Evolutionary conservation across 1,140 invertebrate genomes (phyloP).

Genomic region (Zaprionus taronus): DNA sequence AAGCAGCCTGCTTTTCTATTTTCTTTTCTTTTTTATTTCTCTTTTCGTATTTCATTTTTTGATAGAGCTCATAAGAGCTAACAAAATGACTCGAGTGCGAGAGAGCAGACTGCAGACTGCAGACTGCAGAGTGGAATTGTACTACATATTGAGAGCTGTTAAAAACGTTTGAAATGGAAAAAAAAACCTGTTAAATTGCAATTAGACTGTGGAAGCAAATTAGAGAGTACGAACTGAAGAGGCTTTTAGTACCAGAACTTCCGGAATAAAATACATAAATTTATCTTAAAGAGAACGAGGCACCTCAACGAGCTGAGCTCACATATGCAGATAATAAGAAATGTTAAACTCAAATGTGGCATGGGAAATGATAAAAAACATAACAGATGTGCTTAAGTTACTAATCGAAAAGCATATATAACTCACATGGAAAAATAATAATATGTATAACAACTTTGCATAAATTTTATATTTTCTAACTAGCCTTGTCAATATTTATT

Average conservation of each 20-base stretch:
- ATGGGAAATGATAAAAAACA: not conserved
- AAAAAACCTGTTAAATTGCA: slow-evolving; percentile 48
- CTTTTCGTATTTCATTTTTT: slow-evolving; percentile 9
- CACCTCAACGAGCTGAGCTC: slow-evolving; percentile 5
- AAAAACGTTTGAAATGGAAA: slow-evolving; percentile 23
- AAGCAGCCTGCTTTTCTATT: slow-evolving; percentile 41
- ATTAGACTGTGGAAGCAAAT: slow-evolving; percentile 32
- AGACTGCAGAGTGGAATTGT: not conserved
- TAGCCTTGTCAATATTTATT: too few species aligned
- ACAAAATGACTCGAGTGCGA: slow-evolving; percentile 24
- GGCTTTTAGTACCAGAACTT: slow-evolving; percentile 5
- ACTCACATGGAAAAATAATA: too few species aligned
- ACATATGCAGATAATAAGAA: slow-evolving; percentile 3
- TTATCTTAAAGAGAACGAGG: not conserved
- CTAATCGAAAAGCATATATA: too few species aligned
- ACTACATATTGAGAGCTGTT: slow-evolving; percentile 19
- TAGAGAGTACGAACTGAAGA: not conserved
- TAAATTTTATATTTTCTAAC: too few species aligned
- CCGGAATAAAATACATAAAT: slow-evolving; percentile 12
- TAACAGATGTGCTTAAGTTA: too few species aligned
- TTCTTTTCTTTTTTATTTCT: slow-evolving; percentile 1
- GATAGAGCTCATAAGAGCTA: slow-evolving; percentile 43
- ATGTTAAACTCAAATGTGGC: slow-evolving; percentile 14
- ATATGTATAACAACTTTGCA: too few species aligned
- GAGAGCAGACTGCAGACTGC: not conserved